Evolutionary conservation across 1,140 invertebrate genomes (phyloP).

Genomic region (Drosophila ambigua): DNA sequence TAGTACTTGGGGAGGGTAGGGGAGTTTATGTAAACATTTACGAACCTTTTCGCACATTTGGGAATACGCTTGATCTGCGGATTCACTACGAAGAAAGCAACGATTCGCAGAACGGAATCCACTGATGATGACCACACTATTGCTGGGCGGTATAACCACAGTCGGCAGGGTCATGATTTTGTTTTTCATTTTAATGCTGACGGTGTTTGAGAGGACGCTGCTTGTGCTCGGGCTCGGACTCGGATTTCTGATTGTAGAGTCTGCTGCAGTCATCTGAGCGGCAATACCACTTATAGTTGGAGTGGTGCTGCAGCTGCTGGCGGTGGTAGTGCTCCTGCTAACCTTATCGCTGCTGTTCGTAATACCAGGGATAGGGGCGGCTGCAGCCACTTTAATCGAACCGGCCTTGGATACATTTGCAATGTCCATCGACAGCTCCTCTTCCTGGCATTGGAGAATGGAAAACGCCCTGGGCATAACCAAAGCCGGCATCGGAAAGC

Average conservation of each 20-base stretch:
- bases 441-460: background rate
- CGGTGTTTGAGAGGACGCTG: slow-evolving; percentile 1
- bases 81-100: slow-evolving; percentile 54
- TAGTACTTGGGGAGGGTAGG: background rate
- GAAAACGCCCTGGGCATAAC: slow-evolving; percentile 48
- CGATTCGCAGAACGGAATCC: slow-evolving; percentile 61
- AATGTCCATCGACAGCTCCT: slow-evolving; percentile 1
- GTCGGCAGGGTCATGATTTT: slow-evolving; percentile 1
- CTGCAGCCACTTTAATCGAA: background rate
- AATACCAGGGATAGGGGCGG: too few species aligned
- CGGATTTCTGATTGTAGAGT: background rate
- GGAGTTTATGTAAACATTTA: slow-evolving; percentile 28
- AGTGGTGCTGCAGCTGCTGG: too few species aligned
- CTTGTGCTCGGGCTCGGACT: background rate
- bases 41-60: slow-evolving; percentile 54
- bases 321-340: too few species aligned
- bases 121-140: slow-evolving; percentile 26
- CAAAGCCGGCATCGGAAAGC: slow-evolving; percentile 53
- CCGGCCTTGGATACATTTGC: background rate
- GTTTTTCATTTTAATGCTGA: background rate
- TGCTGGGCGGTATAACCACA: slow-evolving; percentile 23
- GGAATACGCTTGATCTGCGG: slow-evolving; percentile 30
- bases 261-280: background rate
- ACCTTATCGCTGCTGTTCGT: too few species aligned
- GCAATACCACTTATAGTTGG: background rate